Base-by-base conservation (phyloP, 1,140 invertebrate species). In the Bombus terrestris region DNA sequence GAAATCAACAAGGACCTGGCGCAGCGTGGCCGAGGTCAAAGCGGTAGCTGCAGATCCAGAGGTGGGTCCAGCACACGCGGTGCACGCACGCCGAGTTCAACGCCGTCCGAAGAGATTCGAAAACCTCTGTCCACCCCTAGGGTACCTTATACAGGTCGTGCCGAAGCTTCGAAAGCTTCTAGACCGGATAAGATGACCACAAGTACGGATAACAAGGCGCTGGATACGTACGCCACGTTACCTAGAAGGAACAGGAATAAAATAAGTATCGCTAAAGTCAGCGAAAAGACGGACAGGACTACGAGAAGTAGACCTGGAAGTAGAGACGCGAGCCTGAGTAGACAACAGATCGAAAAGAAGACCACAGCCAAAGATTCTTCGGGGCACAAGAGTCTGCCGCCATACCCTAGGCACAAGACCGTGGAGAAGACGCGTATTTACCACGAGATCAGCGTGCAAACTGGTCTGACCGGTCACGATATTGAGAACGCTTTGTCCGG, bases 401-500 rank as follows among this genome's bases (percentile, higher is more conserved):
- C 96, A 0, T 95, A 96, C 83, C 95, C 96, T 22, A 94, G 94
- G 32, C 95, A 94, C 62, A 96, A 96, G 89, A 91, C 93, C 0
- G 62, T 78, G 2, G 92, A 94, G 41, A 96, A 96, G 90, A 97
- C 97, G 0, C 96, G 96, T 88, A 98, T 98, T 82, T 98, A 98
- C 92, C 97, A 98, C 84, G 98, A 98, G 93, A 97, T 96, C 0
- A 95, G 96, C 28, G 96, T 96, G 8, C 98, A 98, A 92, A 98
- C 98, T 0, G 97, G 97, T 13, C 92, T 98, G 39, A 96, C 97
- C 0, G 96, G 96, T 66, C 92, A 94, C 2, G 98, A 98, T 91
- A 95, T 98, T 25, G 97, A 97, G 69, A 96, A 97, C 22, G 97
- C 97, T 35, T 93, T 98, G 57, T 96, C 96, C 1, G 97, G 97